Evolutionary conservation across 1,140 invertebrate genomes (phyloP), one percentile per base, ranked within the genome.

Genomic region (Spodoptera litura): DNA sequence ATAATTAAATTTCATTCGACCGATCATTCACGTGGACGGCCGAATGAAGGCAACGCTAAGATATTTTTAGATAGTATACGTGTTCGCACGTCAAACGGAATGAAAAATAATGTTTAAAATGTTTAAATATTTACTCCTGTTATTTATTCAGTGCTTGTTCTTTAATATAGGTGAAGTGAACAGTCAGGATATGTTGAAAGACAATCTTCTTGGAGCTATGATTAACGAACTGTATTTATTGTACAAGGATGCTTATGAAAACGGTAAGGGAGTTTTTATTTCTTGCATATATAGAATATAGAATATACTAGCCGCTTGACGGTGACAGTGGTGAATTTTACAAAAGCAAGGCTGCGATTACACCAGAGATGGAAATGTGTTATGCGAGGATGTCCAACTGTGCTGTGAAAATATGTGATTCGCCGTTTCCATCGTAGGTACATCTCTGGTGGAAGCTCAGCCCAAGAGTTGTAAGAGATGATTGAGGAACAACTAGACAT

Each of bases 1-100:
- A 11, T 56, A 71, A 86, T 88, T 84, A 87, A 89, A 86, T 80
- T 81, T 72, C 86, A 87, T 44, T 59, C 35, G 59, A 49, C n/a
- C 62, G 15, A 64, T 84, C 86, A 59, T 87, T 86, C 0, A 49
- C 3, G 4, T 56, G 15, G 6, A 3, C 6, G 20, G 20, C 35
- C 11, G 13, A 49, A 25, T 49, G 10, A 66, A 66, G 12, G 6
- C 25, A 70, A 8, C 49, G 4, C 5, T 53, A 53, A 52, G 5
- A 4, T 53, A 27, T 8, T 4, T 44, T 6, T 44, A 4, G 38
- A 31, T 31, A 31, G 38, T 44, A 44, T 5, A 38, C 35, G 38
- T 9, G 9, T 44, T 2, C 35, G 6, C 35, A 38, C 35, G 35
- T 38, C 6, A 8, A 38, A 4, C 6, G 35, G 35, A 44, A 8